Conservation (phyloP, 2,888 invertebrate species). For the Agrilus cyanescens region DNA sequence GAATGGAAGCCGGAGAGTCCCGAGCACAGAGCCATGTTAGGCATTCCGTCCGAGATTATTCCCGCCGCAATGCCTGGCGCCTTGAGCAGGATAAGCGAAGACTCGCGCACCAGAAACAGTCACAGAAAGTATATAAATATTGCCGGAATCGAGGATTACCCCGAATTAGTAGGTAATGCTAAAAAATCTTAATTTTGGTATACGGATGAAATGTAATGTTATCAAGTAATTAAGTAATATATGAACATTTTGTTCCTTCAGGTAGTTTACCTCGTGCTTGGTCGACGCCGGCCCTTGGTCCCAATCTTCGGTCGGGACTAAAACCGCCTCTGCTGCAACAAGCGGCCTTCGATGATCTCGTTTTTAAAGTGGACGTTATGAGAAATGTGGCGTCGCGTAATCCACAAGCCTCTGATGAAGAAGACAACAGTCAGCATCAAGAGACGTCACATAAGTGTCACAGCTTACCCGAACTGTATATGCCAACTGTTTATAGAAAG, state of each 20-base stretch:
- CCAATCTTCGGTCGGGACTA: slow-evolving; percentile 47
- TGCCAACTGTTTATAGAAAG: slow-evolving; percentile 21
- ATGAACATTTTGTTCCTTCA: slow-evolving; percentile 16
- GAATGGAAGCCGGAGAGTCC: slow-evolving; percentile 83
- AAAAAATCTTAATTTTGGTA: no score
- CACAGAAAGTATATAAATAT: slow-evolving; percentile 57
- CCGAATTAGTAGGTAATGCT: slow-evolving; percentile 42
- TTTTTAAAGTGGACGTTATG: slow-evolving; percentile 74
- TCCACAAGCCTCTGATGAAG: slow-evolving; percentile 17
- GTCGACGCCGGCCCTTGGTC: slow-evolving; percentile 36
- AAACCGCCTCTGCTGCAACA: slow-evolving; percentile 75
- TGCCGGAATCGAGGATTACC: slow-evolving; percentile 68
- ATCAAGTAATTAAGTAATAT: no score
- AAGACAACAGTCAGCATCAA: slow-evolving; percentile 3
- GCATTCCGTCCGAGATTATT: slow-evolving; percentile 28
- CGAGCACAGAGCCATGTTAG: slow-evolving; percentile 35
- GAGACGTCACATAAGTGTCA: slow-evolving; percentile 21
- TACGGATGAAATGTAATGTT: no score
- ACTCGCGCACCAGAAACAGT: slow-evolving; percentile 35
- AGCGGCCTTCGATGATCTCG: slow-evolving; percentile 72
- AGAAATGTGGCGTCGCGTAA: slow-evolving; percentile 59
- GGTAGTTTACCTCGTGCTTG: slow-evolving; percentile 33
- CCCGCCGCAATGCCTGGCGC: slow-evolving; percentile 23
- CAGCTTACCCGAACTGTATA: slow-evolving; percentile 28
- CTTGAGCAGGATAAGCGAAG: slow-evolving; percentile 40